phyloP scores from a whole-genome alignment of 2,888 invertebrate genomes.

The Steinernema carpocapsae region DNA sequence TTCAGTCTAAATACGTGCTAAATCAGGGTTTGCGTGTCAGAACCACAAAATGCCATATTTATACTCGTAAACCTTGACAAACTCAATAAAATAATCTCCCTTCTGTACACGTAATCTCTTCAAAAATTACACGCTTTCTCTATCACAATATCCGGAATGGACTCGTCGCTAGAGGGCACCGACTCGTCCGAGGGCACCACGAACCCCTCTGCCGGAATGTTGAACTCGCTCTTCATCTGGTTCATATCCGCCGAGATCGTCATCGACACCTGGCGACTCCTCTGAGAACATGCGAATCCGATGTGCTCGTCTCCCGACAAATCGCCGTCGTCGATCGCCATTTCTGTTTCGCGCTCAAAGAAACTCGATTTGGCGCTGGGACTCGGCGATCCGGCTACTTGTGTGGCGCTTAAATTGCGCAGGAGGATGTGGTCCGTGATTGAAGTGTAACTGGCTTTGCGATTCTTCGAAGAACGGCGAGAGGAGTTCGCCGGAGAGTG shows the following conservation, averaged over 20 bases:
- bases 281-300: conserved; percentile 9
- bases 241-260: conserved; percentile 12
- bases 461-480: not conserved
- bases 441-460: conserved; percentile 10
- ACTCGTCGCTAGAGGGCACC: not conserved
- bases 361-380: conserved; percentile 14
- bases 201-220: not conserved
- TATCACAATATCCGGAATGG: not conserved
- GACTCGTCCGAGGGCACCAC: conserved; percentile 4
- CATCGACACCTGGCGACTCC: conserved; percentile 22
- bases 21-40: no score
- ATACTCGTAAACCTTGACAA: conserved; percentile 8
- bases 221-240: conserved; percentile 9
- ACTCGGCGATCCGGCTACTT: not conserved
- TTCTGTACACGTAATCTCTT: conserved; percentile 8
- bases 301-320: not conserved
- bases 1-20: no score
- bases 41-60: not conserved
- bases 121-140: conserved; percentile 22
- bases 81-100: not conserved
- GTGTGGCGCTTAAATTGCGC: not conserved
- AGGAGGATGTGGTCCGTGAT: conserved; percentile 25
- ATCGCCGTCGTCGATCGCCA: not conserved
- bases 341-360: not conserved
- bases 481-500: not conserved